Percentiles rank a stretch among this genome's conserved stretches.
Evolutionary conservation across 2,888 invertebrate species (phyloP).

Genomic region (Caenorhabditis afra): DNA sequence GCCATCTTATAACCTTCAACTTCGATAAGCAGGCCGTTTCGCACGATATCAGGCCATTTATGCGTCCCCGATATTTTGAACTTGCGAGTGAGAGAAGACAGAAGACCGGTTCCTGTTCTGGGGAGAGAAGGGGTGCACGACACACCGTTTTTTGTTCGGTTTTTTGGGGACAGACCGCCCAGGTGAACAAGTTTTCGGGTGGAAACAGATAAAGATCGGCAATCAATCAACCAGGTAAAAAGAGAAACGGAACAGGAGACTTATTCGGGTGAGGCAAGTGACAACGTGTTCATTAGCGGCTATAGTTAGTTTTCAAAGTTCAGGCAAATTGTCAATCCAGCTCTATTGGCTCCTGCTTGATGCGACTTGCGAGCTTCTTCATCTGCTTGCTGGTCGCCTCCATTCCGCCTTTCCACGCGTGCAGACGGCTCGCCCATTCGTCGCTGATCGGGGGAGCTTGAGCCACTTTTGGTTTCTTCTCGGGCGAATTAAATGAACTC

Average conservation of each 20-base stretch:
- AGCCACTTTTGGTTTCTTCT: neutral
- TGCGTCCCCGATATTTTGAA: slow-evolving; percentile 21
- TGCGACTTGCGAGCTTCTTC: slow-evolving; percentile 31
- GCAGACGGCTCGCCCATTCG: slow-evolving; percentile 28
- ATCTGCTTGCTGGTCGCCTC: slow-evolving; percentile 35
- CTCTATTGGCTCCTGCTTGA: slow-evolving; percentile 32
- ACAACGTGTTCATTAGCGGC: neutral
- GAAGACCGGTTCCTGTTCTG: neutral
- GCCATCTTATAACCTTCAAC: slow-evolving; percentile 15
- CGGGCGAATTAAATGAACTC: slow-evolving; percentile 14
- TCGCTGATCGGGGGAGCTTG: slow-evolving; percentile 13
- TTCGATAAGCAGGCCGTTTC: slow-evolving; percentile 9
- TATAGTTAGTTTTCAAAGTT: neutral
- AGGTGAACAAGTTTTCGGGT: neutral
- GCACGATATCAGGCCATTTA: slow-evolving; percentile 49
- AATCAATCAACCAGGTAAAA: neutral
- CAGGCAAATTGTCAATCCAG: no score
- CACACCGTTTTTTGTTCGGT: neutral
- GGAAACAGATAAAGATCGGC: neutral
- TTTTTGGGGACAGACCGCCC: neutral
- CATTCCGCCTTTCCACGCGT: slow-evolving; percentile 14
- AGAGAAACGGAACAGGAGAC: neutral
- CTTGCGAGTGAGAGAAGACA: slow-evolving; percentile 8
- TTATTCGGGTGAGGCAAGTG: neutral
- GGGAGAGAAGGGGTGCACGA: neutral